Conservation (phyloP, 2,888 invertebrate genomes). For the Acanthosoma haemorrhoidale region DNA sequence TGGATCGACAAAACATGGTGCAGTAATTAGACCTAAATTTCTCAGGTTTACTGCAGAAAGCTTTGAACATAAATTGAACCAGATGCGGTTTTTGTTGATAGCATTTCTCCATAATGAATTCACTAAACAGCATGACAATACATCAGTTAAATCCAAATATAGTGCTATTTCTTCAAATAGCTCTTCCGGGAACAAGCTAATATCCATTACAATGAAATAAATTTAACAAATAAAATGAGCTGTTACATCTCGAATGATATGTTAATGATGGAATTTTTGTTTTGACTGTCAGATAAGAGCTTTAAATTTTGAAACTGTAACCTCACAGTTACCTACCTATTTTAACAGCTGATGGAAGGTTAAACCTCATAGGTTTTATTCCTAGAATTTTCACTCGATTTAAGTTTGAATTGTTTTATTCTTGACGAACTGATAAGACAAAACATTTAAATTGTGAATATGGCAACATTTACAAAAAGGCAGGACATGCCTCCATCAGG, state of each 20-base stretch:
- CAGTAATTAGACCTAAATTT: conserved; percentile 25
- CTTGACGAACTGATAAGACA: conserved; percentile 2
- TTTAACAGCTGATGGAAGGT: neutral
- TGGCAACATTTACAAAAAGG: conserved; percentile 43
- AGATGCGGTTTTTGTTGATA: conserved; percentile 37
- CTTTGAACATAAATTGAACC: conserved; percentile 34
- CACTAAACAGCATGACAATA: conserved; percentile 34
- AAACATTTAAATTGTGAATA: no score
- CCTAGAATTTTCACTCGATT: no score
- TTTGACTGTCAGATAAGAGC: neutral
- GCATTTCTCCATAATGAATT: conserved; percentile 35
- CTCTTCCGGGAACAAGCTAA: conserved; percentile 34
- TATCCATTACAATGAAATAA: conserved; percentile 24
- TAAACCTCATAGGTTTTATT: neutral
- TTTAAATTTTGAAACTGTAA: neutral
- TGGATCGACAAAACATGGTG: conserved; percentile 27
- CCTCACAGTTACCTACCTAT: neutral
- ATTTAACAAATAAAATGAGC: neutral
- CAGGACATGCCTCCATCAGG: conserved; percentile 94
- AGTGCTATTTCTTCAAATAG: conserved; percentile 33
- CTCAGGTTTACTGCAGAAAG: conserved; percentile 11
- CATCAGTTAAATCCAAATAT: conserved; percentile 32
- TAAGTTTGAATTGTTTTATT: no score
- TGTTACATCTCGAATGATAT: neutral
- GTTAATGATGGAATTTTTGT: neutral